These are phyloP conservation scores for Holotrichia oblita DNA, from an alignment of 1,140 invertebrate genomes.

Conservation along the genomic window DNA sequence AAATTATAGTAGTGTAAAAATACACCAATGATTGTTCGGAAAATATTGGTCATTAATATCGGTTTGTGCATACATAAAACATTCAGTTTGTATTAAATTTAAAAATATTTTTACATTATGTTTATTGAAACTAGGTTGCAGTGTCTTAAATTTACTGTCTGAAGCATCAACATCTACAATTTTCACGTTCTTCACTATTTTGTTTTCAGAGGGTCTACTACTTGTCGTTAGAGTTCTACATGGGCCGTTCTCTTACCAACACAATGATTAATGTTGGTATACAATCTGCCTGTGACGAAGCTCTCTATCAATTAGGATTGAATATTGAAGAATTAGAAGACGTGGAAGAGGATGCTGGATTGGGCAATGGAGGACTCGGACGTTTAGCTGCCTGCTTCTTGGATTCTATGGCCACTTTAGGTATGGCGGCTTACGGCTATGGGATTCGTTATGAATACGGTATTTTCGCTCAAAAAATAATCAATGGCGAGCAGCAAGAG, in stretches of 20 bases:
- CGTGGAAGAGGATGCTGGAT: constrained; percentile 96
- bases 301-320: constrained; percentile 97
- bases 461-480: constrained; percentile 97
- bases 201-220: constrained; percentile 97
- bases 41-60: too few species aligned
- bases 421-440: constrained; percentile 98
- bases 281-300: constrained; percentile 96
- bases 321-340: constrained; percentile 99
- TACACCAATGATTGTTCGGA: too few species aligned
- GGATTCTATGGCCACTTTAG: constrained; percentile 99
- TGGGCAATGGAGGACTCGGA: constrained; percentile 99
- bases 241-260: constrained; percentile 96
- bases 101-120: too few species aligned
- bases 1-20: too few species aligned
- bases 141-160: too few species aligned
- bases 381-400: constrained; percentile 97
- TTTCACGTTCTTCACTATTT: too few species aligned
- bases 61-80: too few species aligned
- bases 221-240: constrained; percentile 98
- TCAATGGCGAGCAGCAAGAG: constrained; percentile 95
- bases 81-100: too few species aligned
- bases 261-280: constrained; percentile 99
- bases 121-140: too few species aligned
- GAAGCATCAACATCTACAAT: too few species aligned
- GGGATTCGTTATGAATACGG: constrained; percentile 99